phyloP scores from a whole-genome alignment of 2,888 invertebrate genomes.

The Melitaea athalia region DNA sequence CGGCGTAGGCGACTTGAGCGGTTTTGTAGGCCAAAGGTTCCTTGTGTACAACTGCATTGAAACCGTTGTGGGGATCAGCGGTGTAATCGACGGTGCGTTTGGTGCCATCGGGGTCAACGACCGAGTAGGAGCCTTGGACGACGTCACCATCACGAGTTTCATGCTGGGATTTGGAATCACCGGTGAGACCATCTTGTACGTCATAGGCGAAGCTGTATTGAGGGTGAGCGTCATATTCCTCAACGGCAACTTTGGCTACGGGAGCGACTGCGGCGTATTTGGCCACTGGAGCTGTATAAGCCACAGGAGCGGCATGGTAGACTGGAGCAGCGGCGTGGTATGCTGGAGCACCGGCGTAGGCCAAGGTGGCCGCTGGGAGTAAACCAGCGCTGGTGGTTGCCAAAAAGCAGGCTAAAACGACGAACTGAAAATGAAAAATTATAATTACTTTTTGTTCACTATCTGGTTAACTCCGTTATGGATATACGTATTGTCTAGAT shows the following conservation, averaged over 20 bases:
- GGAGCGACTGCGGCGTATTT: slow-evolving; percentile 54
- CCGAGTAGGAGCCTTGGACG: slow-evolving; percentile 79
- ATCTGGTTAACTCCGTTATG: background rate
- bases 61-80: slow-evolving; percentile 74
- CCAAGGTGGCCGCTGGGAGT: slow-evolving; percentile 56
- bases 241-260: slow-evolving; percentile 66
- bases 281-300: slow-evolving; percentile 47
- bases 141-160: slow-evolving; percentile 74
- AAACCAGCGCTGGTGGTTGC: slow-evolving; percentile 67
- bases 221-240: slow-evolving; percentile 61
- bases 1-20: slow-evolving; percentile 52
- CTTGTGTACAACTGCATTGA: slow-evolving; percentile 81
- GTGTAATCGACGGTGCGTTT: slow-evolving; percentile 80
- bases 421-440: slow-evolving; percentile 58
- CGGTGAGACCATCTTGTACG: slow-evolving; percentile 80
- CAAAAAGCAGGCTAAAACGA: slow-evolving; percentile 64
- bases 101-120: slow-evolving; percentile 81
- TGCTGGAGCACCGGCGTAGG: slow-evolving; percentile 40
- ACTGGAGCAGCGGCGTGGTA: slow-evolving; percentile 50
- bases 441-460: slow-evolving; percentile 1
- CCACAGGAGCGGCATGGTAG: slow-evolving; percentile 71
- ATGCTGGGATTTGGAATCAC: slow-evolving; percentile 73
- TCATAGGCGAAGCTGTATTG: slow-evolving; percentile 82
- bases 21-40: slow-evolving; percentile 63
- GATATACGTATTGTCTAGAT: background rate